phyloP scores from a whole-genome alignment of 2,888 invertebrate genomes.

The Eremobia ochroleuca region DNA sequence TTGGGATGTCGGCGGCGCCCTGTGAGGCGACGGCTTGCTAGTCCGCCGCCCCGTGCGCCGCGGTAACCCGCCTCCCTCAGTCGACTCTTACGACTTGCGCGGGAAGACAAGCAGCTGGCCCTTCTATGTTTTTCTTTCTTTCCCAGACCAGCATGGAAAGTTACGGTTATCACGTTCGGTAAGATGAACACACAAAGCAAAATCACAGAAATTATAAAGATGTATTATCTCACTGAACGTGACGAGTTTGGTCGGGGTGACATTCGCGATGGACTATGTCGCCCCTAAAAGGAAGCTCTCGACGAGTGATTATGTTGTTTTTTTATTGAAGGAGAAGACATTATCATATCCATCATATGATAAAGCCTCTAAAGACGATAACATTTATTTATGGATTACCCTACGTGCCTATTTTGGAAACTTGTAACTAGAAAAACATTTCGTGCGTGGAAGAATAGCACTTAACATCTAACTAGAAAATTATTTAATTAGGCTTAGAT shows the following conservation, averaged over 20 bases:
- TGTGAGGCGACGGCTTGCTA: slow-evolving; percentile 32
- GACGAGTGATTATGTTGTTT: slow-evolving; percentile 60
- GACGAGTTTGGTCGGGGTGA: slow-evolving; percentile 19
- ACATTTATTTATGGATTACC: slow-evolving; percentile 28
- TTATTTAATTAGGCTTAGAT: slow-evolving; percentile 4
- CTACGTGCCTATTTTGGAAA: slow-evolving; percentile 25
- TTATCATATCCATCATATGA: slow-evolving; percentile 52
- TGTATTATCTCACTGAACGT: slow-evolving; percentile 39
- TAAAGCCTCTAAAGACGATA: slow-evolving; percentile 8
- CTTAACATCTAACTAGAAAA: slow-evolving; percentile 19
- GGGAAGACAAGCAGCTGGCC: slow-evolving; percentile 66
- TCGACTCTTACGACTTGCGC: slow-evolving; percentile 68
- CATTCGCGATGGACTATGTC: slow-evolving; percentile 46
- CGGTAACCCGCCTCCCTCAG: slow-evolving; percentile 59
- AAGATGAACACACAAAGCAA: slow-evolving; percentile 21
- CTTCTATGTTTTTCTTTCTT: slow-evolving; percentile 65
- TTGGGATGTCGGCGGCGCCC: slow-evolving; percentile 32
- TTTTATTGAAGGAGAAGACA: slow-evolving; percentile 24
- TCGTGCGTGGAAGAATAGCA: slow-evolving; percentile 19
- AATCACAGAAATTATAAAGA: not conserved
- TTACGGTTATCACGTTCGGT: slow-evolving; percentile 33
- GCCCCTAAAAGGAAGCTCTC: slow-evolving; percentile 50
- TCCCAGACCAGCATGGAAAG: slow-evolving; percentile 68
- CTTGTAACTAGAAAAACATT: slow-evolving; percentile 10
- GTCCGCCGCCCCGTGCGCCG: slow-evolving; percentile 32